Conservation (phyloP, 1,140 invertebrate genomes). For the Neocloeon triangulifer region DNA sequence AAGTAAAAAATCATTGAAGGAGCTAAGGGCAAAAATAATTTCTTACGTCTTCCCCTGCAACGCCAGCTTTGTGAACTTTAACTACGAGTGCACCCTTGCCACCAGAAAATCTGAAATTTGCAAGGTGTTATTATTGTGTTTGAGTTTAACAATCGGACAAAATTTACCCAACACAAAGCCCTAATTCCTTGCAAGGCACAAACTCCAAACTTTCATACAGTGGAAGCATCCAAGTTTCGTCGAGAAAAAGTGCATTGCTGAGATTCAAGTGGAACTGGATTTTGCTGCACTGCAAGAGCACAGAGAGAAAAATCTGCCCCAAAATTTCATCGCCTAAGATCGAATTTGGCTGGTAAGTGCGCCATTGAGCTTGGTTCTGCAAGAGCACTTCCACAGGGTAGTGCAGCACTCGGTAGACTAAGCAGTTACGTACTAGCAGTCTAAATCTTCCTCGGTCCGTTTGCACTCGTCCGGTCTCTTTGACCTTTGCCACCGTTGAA, state of each 20-base stretch:
- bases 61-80: constrained; percentile 24
- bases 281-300: constrained; percentile 25
- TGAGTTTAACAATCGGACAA: constrained; percentile 5
- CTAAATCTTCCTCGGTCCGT: constrained; percentile 25
- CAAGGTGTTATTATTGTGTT: constrained; percentile 1
- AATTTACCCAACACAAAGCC: constrained; percentile 23
- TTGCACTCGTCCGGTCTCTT: constrained; percentile 18
- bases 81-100: constrained; percentile 26
- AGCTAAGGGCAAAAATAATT: constrained; percentile 6
- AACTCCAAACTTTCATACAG: constrained; percentile 21
- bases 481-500: constrained; percentile 19
- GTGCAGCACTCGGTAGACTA: constrained; percentile 28
- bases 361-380: constrained; percentile 5
- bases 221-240: constrained; percentile 28
- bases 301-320: constrained; percentile 29
- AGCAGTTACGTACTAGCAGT: constrained; percentile 26
- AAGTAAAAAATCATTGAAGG: constrained; percentile 6
- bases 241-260: constrained; percentile 25
- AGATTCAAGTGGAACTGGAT: constrained; percentile 27
- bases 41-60: constrained; percentile 31
- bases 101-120: constrained; percentile 10
- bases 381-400: constrained; percentile 26
- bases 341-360: constrained; percentile 12
- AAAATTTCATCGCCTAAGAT: constrained; percentile 31
- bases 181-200: constrained; percentile 27